These are phyloP conservation scores for Thaumetopoea pityocampa DNA, from an alignment of 1,140 invertebrate species.

Conservation along the genomic window DNA sequence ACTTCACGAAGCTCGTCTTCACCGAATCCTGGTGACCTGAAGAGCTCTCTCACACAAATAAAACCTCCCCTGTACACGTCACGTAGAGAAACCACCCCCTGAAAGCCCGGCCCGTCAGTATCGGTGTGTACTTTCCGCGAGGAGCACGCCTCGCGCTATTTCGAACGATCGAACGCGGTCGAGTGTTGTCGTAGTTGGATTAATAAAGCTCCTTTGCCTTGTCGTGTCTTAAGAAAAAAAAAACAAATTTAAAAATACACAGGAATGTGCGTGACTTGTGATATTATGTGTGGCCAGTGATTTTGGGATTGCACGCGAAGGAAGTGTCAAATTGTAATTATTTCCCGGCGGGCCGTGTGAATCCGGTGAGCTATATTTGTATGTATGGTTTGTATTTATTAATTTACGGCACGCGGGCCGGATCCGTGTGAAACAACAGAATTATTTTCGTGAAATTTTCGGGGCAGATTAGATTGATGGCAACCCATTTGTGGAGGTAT, in stretches of 20 bases:
- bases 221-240: slow-evolving; percentile 7
- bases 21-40: slow-evolving; percentile 49
- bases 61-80: slow-evolving; percentile 17
- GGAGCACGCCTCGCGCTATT: slow-evolving; percentile 8
- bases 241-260: neutral
- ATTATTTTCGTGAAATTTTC: slow-evolving; percentile 12
- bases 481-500: slow-evolving; percentile 3
- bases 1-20: slow-evolving; percentile 38
- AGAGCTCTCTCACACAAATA: slow-evolving; percentile 29
- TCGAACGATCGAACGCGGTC: slow-evolving; percentile 15
- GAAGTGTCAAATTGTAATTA: slow-evolving; percentile 16
- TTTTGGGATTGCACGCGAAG: slow-evolving; percentile 13
- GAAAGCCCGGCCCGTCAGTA: slow-evolving; percentile 7
- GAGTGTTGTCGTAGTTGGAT: slow-evolving; percentile 16
- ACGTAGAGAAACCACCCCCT: slow-evolving; percentile 4
- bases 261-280: slow-evolving; percentile 4
- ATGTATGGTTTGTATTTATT: slow-evolving; percentile 13
- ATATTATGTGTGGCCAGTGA: slow-evolving; percentile 9
- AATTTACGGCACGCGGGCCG: slow-evolving; percentile 1
- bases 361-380: slow-evolving; percentile 17
- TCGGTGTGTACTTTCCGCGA: slow-evolving; percentile 10
- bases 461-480: slow-evolving; percentile 15
- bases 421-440: slow-evolving; percentile 1
- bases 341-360: slow-evolving; percentile 13
- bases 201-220: slow-evolving; percentile 9